Conservation (phyloP, 2,113 vertebrate genomes). For the Eudyptes chrysolophus region DNA sequence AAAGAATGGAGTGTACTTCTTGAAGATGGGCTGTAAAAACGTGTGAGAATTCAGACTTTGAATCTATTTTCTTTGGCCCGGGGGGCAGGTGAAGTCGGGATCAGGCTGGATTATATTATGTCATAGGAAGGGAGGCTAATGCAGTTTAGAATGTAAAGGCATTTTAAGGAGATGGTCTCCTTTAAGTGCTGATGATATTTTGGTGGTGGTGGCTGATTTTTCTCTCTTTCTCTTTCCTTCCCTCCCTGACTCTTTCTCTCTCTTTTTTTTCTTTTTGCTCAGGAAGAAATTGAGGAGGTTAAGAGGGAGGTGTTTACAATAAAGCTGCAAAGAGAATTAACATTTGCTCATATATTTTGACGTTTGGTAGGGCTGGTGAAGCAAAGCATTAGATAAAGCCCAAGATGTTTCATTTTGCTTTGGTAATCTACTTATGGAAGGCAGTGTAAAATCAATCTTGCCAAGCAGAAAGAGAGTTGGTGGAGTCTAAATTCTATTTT, state of each 20-base stretch:
- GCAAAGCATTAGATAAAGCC: conserved; percentile 77
- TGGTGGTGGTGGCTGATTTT: conserved; percentile 16
- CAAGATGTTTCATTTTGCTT: conserved; percentile 78
- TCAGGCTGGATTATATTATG: conserved; percentile 33
- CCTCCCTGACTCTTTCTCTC: background rate
- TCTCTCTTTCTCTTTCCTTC: background rate
- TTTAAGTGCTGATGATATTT: conserved; percentile 48
- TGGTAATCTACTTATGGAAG: conserved; percentile 83
- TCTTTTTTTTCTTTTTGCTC: background rate
- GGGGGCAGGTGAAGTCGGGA: conserved; percentile 5
- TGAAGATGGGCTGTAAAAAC: conserved; percentile 2
- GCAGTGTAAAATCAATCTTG: conserved; percentile 83
- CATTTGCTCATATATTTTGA: conserved; percentile 69
- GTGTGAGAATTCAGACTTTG: conserved; percentile 11
- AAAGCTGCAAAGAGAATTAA: conserved; percentile 54
- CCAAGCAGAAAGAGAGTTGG: conserved; percentile 78
- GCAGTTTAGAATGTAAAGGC: conserved; percentile 35
- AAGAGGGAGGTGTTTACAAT: conserved; percentile 47
- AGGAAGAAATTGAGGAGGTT: conserved; percentile 46
- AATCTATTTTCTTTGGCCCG: conserved; percentile 24
- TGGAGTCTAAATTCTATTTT: conserved; percentile 81
- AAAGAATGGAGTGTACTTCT: background rate
- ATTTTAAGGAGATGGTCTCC: conserved; percentile 45
- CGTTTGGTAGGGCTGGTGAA: conserved; percentile 69
- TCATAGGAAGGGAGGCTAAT: conserved; percentile 15